phyloP scores from a whole-genome alignment of 30 jellyfish, hydroid and myxozoan genomes.

The Aurelia aurita region DNA sequence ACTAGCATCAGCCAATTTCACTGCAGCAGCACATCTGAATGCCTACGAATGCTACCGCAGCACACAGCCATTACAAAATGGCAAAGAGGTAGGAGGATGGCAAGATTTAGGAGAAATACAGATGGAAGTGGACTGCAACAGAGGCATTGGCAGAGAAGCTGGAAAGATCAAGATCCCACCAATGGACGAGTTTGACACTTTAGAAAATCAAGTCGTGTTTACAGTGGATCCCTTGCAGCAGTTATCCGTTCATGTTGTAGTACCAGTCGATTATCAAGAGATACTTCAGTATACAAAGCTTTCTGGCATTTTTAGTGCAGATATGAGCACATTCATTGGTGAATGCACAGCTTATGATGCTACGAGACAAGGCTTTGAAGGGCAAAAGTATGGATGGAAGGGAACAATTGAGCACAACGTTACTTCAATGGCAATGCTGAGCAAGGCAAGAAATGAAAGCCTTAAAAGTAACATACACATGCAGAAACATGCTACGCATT shows the following conservation, averaged over 20 bases:
- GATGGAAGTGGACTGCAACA: constrained; percentile 56
- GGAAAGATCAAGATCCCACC: constrained; percentile 59
- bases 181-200: constrained; percentile 18
- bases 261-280: constrained; percentile 29
- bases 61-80: not conserved
- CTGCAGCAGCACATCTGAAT: constrained; percentile 43
- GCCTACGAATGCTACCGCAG: constrained; percentile 57
- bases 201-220: constrained; percentile 49
- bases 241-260: constrained; percentile 26
- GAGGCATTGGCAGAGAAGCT: constrained; percentile 40
- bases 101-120: constrained; percentile 40
- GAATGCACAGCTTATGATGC: constrained; percentile 35
- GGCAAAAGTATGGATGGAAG: constrained; percentile 42
- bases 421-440: constrained; percentile 9
- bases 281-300: constrained; percentile 27
- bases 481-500: not conserved
- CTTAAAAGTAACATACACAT: constrained; percentile 23
- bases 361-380: constrained; percentile 23
- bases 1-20: constrained; percentile 34
- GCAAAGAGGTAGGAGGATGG: constrained; percentile 29
- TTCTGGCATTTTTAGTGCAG: constrained; percentile 50
- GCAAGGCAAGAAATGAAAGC: constrained; percentile 18
- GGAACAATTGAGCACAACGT: constrained; percentile 43
- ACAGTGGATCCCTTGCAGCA: constrained; percentile 44
- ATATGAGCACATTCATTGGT: constrained; percentile 38